These are phyloP conservation scores for Helicolenus hilgendorfi DNA, from an alignment of 2,797 vertebrate species.

Conservation along the genomic window DNA sequence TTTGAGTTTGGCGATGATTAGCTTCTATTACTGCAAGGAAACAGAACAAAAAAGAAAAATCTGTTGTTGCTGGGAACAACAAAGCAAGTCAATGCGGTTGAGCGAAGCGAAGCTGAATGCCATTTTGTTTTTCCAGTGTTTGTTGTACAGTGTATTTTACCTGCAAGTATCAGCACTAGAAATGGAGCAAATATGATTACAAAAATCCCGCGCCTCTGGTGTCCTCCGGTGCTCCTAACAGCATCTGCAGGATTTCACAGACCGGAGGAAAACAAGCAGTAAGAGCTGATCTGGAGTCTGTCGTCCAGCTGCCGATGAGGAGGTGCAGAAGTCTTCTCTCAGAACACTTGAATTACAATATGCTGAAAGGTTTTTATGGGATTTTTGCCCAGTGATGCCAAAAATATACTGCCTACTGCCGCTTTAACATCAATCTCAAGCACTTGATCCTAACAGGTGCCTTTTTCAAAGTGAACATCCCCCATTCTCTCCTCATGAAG, in stretches of 20 bases:
- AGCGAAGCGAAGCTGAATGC: not conserved
- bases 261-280: too few relatives aligned
- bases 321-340: too few relatives aligned
- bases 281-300: too few relatives aligned
- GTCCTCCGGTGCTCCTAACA: too few relatives aligned
- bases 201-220: too few relatives aligned
- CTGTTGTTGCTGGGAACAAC: not conserved
- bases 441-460: not conserved
- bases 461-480: not conserved
- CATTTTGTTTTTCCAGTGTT: not conserved
- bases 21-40: not conserved
- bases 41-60: not conserved
- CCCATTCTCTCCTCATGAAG: not conserved
- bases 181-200: too few relatives aligned
- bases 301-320: too few relatives aligned
- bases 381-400: too few relatives aligned
- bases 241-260: too few relatives aligned
- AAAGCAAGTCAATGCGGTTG: not conserved
- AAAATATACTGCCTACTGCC: too few relatives aligned
- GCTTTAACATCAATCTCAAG: not conserved
- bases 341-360: too few relatives aligned
- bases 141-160: not conserved
- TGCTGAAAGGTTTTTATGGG: too few relatives aligned
- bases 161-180: not conserved
- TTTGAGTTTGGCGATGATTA: not conserved